Conservation (phyloP, 2,888 invertebrate species). For the Cataglyphis cursor region DNA sequence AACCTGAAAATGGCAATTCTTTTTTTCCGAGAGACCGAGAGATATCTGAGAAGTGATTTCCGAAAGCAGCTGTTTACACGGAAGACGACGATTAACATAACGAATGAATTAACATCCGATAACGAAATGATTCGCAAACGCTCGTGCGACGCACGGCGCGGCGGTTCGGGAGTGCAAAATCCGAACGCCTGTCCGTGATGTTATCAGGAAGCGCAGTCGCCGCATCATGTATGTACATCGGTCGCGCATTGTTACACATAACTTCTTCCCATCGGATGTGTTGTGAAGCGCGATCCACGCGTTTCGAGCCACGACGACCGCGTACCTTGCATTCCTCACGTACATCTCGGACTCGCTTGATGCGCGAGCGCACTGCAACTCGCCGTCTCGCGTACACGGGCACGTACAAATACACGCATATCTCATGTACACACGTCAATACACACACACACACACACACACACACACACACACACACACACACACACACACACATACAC, state of each 20-base stretch:
- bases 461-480: neutral
- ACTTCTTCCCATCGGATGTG: conserved; percentile 72
- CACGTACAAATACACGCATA: conserved; percentile 12
- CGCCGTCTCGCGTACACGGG: conserved; percentile 24
- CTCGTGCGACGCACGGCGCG: conserved; percentile 7
- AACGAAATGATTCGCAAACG: neutral
- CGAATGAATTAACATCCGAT: neutral
- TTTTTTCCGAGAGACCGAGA: neutral
- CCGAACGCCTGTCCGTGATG: conserved; percentile 25
- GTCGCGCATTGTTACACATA: conserved; percentile 76
- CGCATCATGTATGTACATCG: conserved; percentile 40
- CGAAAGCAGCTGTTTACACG: neutral
- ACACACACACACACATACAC: neutral
- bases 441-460: conserved; percentile 14
- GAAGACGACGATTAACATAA: neutral
- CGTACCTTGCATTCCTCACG: conserved; percentile 73
- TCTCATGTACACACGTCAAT: neutral
- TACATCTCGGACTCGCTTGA: conserved; percentile 32
- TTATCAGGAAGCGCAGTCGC: conserved; percentile 73
- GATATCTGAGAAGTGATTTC: neutral
- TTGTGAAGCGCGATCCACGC: conserved; percentile 68
- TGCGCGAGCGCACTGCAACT: conserved; percentile 52
- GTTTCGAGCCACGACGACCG: conserved; percentile 64
- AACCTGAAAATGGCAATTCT: neutral
- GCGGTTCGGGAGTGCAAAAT: conserved; percentile 12